Conservation (phyloP, 2,797 vertebrate species). For the Dromococcyx pavoninus region DNA sequence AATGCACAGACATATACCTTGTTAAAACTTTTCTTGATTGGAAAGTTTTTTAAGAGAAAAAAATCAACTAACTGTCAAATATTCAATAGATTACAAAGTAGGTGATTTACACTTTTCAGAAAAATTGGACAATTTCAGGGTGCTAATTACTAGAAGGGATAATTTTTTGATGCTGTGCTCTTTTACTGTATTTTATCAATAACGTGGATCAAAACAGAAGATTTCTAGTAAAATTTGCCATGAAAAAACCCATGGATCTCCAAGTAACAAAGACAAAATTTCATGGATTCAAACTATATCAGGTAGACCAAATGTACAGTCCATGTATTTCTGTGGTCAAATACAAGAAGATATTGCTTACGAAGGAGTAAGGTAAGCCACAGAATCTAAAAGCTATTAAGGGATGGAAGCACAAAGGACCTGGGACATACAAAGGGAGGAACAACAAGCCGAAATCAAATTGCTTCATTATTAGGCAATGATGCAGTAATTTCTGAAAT, state of each 20-base stretch:
- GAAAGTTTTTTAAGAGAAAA: background rate
- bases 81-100: background rate
- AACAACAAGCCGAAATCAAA: slow-evolving; percentile 56
- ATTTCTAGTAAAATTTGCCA: background rate
- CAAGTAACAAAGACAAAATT: background rate
- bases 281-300: background rate
- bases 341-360: background rate
- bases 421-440: slow-evolving; percentile 34
- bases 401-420: slow-evolving; percentile 27
- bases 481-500: slow-evolving; percentile 33
- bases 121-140: background rate
- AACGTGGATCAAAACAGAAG: background rate
- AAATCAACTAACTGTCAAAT: background rate
- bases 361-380: slow-evolving; percentile 7
- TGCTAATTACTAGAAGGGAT: background rate
- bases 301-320: background rate
- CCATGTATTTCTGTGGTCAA: background rate
- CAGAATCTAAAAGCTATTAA: background rate
- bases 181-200: background rate
- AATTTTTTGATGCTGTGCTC: background rate
- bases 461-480: slow-evolving; percentile 59
- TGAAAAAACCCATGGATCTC: background rate
- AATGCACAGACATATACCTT: background rate
- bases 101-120: background rate
- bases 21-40: background rate